These are phyloP conservation scores for Avahi laniger DNA, from an alignment of 2,797 vertebrate genomes.

Conservation along the genomic window DNA sequence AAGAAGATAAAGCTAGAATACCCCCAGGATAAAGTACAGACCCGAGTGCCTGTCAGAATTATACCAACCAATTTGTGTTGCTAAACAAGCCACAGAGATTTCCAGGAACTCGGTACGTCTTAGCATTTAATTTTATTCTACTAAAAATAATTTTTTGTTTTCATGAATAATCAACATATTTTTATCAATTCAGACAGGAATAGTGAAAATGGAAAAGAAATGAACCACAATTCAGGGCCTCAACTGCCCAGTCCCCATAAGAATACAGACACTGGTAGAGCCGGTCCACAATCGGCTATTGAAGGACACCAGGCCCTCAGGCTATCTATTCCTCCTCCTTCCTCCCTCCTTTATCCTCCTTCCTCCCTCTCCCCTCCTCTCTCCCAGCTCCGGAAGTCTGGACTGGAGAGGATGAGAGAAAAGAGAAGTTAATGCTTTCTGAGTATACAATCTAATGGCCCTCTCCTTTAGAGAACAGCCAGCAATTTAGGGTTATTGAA, in stretches of 20 bases:
- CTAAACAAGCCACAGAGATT: not conserved
- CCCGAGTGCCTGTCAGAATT: not conserved
- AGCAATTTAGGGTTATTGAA: not conserved
- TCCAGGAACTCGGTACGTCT: not conserved
- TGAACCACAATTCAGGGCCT: not conserved
- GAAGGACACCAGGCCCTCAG: not conserved
- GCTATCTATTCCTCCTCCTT: no score
- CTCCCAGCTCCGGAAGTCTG: not conserved
- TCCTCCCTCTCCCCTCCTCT: not conserved
- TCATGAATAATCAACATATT: not conserved
- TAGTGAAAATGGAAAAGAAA: constrained; percentile 4
- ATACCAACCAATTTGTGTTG: not conserved
- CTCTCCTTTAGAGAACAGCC: not conserved
- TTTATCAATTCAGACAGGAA: not conserved
- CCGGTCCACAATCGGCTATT: not conserved
- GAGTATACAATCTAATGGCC: not conserved
- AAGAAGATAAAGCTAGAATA: not conserved
- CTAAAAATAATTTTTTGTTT: constrained; percentile 2
- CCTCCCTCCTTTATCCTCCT: not conserved
- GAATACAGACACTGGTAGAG: not conserved
- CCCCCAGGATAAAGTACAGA: not conserved
- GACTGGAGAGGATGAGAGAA: not conserved
- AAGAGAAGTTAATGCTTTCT: not conserved
- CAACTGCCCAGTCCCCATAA: not conserved
- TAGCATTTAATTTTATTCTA: constrained; percentile 22